Base-by-base conservation (phyloP, 2,797 vertebrate genomes). In the Alcedo atthis region DNA sequence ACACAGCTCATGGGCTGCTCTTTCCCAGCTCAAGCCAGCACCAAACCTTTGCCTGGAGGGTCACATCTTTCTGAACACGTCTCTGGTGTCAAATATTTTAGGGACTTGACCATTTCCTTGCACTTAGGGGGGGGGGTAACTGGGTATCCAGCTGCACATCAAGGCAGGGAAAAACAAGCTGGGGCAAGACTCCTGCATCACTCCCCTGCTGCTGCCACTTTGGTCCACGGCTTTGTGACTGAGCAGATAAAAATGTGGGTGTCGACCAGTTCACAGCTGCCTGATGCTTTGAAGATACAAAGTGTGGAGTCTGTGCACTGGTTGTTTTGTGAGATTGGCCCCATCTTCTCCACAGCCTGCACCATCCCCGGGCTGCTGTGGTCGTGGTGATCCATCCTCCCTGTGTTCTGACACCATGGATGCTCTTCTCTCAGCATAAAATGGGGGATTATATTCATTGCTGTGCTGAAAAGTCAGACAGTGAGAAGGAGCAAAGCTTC, bases 371-470 rank as follows among this genome's bases (percentile, higher is more conserved):
- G 75, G 35, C 7, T 6, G 24, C 45, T 40, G 10, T 0, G 3
- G 74, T 15, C 0, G 0, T 48, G 35, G 33, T 12, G 12, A 64
- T 48, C 87, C 73, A 68, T 46, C 69, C 58, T 22, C 63, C 68
- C 77, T 35, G 55, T 0, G 0, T 54, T 3, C 25, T 1, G 2
- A 63, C 63, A 78, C 43, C 42, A 54, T 0, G 46, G 82, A 18
- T 46, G 58, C 37, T 69, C 73, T 43, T 43, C 83, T 54, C 33
- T 8, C 30, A 68, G 8, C 43, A 75, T 14, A 6, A 78, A 90
- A 59, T 15, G 20, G 40, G 28, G 21, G 19, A 0, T 64, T 79
- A 10, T 59, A 85, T 55, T 62, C 82, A 93, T 7, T 79, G 49
- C n/a, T 54, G 13, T 20, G 32, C 43, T 81, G 79, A 81, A 69